Percentiles rank a stretch among this genome's conserved stretches.
Conservation (phyloP, 2,888 invertebrate genomes). For the Nymphalis polychloros region DNA sequence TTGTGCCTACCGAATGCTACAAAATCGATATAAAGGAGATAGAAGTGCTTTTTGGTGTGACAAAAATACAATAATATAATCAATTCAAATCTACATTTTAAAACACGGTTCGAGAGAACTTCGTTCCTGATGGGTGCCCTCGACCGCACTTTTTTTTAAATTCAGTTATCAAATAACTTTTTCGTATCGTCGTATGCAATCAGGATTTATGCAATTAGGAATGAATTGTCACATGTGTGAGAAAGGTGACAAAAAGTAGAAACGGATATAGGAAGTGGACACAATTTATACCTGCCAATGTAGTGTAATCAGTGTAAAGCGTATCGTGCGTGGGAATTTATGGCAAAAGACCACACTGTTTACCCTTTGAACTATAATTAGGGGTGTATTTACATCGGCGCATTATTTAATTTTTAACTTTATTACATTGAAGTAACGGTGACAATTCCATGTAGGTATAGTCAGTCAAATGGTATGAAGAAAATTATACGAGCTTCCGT, state of each 20-base stretch:
- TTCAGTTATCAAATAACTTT: too few species aligned
- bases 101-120: too few species aligned
- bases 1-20: too few species aligned
- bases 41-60: too few species aligned
- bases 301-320: conserved; percentile 40
- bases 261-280: conserved; percentile 43
- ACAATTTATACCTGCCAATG: conserved; percentile 38
- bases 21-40: too few species aligned
- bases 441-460: not conserved
- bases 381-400: conserved; percentile 24
- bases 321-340: conserved; percentile 60
- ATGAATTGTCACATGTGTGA: conserved; percentile 8
- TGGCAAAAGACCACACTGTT: conserved; percentile 50
- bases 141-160: too few species aligned
- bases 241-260: conserved; percentile 26
- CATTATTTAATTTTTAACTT: conserved; percentile 1
- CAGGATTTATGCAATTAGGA: not conserved
- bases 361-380: conserved; percentile 48
- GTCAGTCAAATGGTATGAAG: not conserved
- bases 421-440: not conserved
- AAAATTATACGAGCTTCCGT: conserved; percentile 17
- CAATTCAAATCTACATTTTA: too few species aligned
- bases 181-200: too few species aligned
- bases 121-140: too few species aligned
- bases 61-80: too few species aligned